Conservation (phyloP, 2,113 vertebrate genomes). For the Crotophaga sulcirostris region DNA sequence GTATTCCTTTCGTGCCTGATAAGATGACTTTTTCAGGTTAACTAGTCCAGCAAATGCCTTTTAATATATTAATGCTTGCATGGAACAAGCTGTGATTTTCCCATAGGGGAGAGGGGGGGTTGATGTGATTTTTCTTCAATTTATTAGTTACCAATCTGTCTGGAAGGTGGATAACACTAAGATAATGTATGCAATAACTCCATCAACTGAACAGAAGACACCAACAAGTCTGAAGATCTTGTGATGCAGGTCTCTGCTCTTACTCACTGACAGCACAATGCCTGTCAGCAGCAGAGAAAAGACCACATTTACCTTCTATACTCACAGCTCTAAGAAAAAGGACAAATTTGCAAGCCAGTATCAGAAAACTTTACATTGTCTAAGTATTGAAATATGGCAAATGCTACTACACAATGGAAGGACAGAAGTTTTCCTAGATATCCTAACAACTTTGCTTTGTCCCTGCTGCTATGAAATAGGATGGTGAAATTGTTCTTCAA, state of each 20-base stretch:
- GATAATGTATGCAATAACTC: background rate
- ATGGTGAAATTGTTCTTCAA: background rate
- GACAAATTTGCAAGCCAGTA: background rate
- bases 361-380: background rate
- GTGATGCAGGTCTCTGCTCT: background rate
- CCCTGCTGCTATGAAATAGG: background rate
- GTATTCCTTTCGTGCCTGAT: background rate
- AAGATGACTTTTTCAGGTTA: background rate
- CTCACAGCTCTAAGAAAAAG: background rate
- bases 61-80: background rate
- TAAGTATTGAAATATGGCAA: background rate
- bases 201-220: background rate
- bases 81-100: background rate
- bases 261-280: background rate
- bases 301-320: background rate
- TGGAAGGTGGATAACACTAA: background rate
- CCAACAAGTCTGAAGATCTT: background rate
- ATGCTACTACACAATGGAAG: background rate
- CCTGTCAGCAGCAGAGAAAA: background rate
- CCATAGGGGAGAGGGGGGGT: rapidly evolving
- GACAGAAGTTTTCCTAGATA: background rate
- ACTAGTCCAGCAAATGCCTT: background rate
- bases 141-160: background rate
- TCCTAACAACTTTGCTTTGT: background rate
- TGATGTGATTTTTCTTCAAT: background rate